These are phyloP conservation scores for Sebastes wilsoni DNA, from an alignment of 2,797 vertebrate genomes.

Conservation along the genomic window DNA sequence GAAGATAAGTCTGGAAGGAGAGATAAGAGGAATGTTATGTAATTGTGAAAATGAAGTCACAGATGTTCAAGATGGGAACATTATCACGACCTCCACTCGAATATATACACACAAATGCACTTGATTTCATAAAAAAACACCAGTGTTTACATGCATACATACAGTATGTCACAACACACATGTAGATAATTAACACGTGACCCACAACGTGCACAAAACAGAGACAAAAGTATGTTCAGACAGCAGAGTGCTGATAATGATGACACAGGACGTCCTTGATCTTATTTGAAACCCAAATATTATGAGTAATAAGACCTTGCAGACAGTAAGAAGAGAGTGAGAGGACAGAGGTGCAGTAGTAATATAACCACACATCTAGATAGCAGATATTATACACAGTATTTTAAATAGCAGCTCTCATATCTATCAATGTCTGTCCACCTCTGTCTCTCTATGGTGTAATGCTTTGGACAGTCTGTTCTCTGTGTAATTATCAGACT, in stretches of 20 bases:
- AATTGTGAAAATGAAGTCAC: constrained; percentile 16
- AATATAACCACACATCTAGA: constrained; percentile 27
- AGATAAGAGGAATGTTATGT: constrained; percentile 34
- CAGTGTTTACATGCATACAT: constrained; percentile 18
- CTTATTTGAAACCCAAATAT: constrained; percentile 77
- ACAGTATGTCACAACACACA: background rate
- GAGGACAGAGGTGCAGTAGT: background rate
- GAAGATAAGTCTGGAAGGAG: constrained; percentile 12
- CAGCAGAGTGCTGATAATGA: constrained; percentile 30
- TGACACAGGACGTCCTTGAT: constrained; percentile 55
- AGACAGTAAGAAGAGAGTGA: constrained; percentile 40
- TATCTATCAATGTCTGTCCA: background rate
- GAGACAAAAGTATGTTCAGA: constrained; percentile 48
- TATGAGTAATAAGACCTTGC: constrained; percentile 55
- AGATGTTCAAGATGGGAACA: background rate
- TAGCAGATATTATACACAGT: constrained; percentile 8
- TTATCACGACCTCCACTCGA: background rate
- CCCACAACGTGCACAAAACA: background rate
- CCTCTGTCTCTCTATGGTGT: background rate
- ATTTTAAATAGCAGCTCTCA: constrained; percentile 2
- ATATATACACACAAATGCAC: background rate
- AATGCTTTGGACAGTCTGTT: constrained; percentile 21
- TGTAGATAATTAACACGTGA: constrained; percentile 2
- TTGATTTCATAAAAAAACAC: background rate
- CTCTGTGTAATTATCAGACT: constrained; percentile 20